Conservation (phyloP, 2,113 vertebrate genomes). For the Carassius auratus region DNA sequence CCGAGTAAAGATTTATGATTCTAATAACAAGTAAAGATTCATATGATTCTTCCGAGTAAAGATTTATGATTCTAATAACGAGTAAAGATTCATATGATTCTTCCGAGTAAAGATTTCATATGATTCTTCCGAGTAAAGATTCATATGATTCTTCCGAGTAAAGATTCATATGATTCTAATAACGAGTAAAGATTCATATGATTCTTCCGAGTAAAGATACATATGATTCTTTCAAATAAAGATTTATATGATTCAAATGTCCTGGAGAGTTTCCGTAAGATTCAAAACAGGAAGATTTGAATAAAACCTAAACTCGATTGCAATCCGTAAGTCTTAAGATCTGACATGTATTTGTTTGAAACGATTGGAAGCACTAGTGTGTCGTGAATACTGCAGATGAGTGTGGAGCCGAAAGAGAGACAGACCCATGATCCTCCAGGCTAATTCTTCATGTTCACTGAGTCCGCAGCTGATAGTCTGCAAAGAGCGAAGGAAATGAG, state of each 20-base stretch:
- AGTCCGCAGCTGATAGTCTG: constrained; percentile 82
- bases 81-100: neutral
- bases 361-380: neutral
- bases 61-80: no score
- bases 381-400: constrained; percentile 7
- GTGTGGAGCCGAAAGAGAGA: neutral
- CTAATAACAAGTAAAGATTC: no score
- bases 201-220: no score
- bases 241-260: neutral
- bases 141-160: no score
- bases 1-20: no score
- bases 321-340: neutral
- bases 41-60: no score
- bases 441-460: constrained; percentile 68
- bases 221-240: neutral
- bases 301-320: neutral
- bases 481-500: constrained; percentile 72
- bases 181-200: no score
- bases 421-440: constrained; percentile 52
- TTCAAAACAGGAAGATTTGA: neutral
- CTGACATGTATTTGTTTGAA: neutral
- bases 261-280: neutral
- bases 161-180: no score
- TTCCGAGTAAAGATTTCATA: no score
- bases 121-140: no score